Base-by-base conservation (phyloP, 2,113 vertebrate genomes). In the Eonycteris spelaea region DNA sequence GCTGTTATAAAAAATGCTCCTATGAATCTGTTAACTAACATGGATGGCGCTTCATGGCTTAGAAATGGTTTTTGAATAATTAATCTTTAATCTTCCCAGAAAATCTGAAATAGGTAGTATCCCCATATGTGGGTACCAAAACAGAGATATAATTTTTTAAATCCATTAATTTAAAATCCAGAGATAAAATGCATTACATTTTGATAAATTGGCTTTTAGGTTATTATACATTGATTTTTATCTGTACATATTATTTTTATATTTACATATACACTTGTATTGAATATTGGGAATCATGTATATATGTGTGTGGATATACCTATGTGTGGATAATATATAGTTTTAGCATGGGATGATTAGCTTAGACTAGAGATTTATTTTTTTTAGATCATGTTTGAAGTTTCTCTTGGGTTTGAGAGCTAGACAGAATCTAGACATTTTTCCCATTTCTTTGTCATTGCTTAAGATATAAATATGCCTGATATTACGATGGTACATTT, bases 291-390 rank as follows among this genome's bases (percentile, higher is more conserved):
- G 57, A 86, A 26, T 93, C 22, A 16, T 35, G 61, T 13, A 33
- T 65, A n/a, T 68, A 14, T 57, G 33, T 16, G 7, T 22, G 10
- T 21, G 33, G 79, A 18, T 45, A 16, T 68, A 7, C 35, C 22
- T 22, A 19, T 21, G 10, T 21, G 22, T 87, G 12, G 55, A 10
- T 61, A 28, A 53, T 90, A 35, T 51, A 30, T 68, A 33, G n/a
- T 67, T 93, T 80, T 38, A 87, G 7, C 73, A 84, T 86, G 63
- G 77, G 38, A 73, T 90, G 75, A 57, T 40, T 67, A 40, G 57
- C 38, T 90, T 33, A 65, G 40, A 40, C 40, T 6, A 6, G 19
- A 43, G 38, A 8, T 68, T 93, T 63, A 22, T 77, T 43, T 82
- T 82, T 86, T 83, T 89, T 87, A 45, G 30, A 21, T 53, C 3